Percentiles rank a stretch among this genome's conserved stretches.
Evolutionary conservation across 1,140 invertebrate species (phyloP).

Genomic region (Kradibia gibbosae): DNA sequence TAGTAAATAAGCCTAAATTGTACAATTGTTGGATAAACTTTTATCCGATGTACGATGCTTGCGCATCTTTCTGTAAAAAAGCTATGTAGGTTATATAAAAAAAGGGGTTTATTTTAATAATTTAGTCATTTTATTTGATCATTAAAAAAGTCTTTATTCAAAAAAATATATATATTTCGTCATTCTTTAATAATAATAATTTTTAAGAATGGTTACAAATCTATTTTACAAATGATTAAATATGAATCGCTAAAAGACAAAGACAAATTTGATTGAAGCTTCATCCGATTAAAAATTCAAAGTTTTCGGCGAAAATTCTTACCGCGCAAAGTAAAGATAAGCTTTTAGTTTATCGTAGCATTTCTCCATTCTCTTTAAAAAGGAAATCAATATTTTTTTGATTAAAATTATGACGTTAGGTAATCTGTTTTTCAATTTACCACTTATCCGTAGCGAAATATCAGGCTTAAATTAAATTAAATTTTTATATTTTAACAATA

Average conservation of each 20-base stretch:
- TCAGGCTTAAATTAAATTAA: too few species aligned
- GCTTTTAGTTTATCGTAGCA: background rate
- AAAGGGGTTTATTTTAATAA: conserved; percentile 20
- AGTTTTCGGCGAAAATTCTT: background rate
- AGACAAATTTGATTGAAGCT: too few species aligned
- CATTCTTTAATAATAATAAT: conserved; percentile 3
- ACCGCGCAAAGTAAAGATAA: background rate
- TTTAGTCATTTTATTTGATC: background rate
- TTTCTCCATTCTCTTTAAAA: background rate
- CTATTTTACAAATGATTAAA: background rate
- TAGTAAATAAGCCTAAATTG: conserved; percentile 5
- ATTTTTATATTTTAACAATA: too few species aligned
- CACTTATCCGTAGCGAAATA: background rate
- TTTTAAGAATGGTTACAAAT: background rate
- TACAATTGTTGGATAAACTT: conserved; percentile 12
- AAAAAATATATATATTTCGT: background rate
- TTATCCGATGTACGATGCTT: conserved; percentile 32
- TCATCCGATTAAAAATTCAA: too few species aligned
- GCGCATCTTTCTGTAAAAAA: conserved; percentile 31
- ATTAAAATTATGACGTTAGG: too few species aligned
- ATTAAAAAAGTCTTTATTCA: background rate
- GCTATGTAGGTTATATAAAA: conserved; percentile 25
- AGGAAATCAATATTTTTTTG: background rate
- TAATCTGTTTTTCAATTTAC: background rate
- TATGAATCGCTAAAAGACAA: too few species aligned